These are phyloP conservation scores for Mactra quadrangularis DNA, from an alignment of 1,140 invertebrate species.

Conservation along the genomic window DNA sequence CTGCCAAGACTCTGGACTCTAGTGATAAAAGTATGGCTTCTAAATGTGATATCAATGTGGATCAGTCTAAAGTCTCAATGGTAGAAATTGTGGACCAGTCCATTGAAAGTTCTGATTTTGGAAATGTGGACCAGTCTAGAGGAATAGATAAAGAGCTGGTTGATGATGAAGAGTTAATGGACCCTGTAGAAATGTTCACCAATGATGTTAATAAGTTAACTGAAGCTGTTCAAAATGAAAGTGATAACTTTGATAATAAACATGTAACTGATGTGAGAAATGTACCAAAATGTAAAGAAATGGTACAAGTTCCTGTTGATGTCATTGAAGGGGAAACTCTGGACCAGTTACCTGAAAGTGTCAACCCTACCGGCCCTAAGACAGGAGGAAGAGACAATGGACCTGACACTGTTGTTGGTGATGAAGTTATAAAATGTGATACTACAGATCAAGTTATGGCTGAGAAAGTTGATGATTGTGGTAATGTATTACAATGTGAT, in stretches of 20 bases:
- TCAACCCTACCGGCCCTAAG: too few species aligned
- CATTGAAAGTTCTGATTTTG: too few species aligned
- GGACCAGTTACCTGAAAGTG: too few species aligned
- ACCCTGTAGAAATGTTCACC: neutral
- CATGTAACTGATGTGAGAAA: neutral
- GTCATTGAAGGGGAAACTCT: too few species aligned
- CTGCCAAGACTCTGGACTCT: too few species aligned
- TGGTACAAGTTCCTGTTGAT: too few species aligned
- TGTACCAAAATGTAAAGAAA: too few species aligned
- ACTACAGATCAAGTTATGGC: neutral
- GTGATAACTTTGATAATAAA: too few species aligned
- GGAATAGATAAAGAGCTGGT: neutral
- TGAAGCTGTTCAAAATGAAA: neutral
- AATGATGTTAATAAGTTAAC: neutral
- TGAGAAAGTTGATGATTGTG: neutral
- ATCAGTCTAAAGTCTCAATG: too few species aligned
- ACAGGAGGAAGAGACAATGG: too few species aligned
- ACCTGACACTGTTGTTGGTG: neutral
- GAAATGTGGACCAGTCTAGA: neutral
- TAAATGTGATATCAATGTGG: too few species aligned
- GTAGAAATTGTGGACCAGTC: too few species aligned
- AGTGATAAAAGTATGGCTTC: slow-evolving; percentile 16
- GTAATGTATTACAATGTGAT: neutral
- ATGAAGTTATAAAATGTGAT: neutral
- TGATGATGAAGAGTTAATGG: neutral